Percentiles rank a stretch among this genome's conserved stretches.
Conservation (phyloP, 2,797 vertebrate species). For the Falco columbarius region DNA sequence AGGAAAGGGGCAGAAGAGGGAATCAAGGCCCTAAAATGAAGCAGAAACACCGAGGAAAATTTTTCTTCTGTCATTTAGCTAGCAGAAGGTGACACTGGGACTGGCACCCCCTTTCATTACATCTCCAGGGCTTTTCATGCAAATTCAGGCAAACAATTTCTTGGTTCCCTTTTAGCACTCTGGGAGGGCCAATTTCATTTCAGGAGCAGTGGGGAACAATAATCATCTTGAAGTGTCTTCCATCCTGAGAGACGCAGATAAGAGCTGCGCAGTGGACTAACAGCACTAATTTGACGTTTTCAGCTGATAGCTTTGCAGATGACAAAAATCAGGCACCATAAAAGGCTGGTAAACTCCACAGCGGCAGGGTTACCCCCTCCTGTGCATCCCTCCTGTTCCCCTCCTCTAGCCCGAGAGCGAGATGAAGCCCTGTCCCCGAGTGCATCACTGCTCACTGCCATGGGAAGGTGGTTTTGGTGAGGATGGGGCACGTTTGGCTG, state of each 20-base stretch:
- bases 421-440: not conserved
- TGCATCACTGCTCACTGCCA: not conserved
- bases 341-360: conserved; percentile 45
- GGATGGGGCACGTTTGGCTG: not conserved
- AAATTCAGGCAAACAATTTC: conserved; percentile 76
- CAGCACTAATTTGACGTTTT: conserved; percentile 67
- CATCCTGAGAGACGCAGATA: conserved; percentile 76
- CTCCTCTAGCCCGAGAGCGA: not conserved
- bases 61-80: not conserved
- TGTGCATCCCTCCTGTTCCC: not conserved
- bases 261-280: conserved; percentile 64
- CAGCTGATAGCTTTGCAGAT: conserved; percentile 69
- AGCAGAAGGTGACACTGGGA: conserved; percentile 46
- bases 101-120: conserved; percentile 61
- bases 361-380: conserved; percentile 15
- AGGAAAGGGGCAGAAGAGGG: not conserved
- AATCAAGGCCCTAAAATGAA: not conserved
- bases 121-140: conserved; percentile 69
- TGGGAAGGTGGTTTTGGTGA: not conserved
- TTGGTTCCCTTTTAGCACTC: conserved; percentile 58
- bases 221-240: conserved; percentile 70
- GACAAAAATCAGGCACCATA: conserved; percentile 67
- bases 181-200: conserved; percentile 70
- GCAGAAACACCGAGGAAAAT: conserved; percentile 21
- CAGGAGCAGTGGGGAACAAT: conserved; percentile 60